Conservation (phyloP, 37 sponge, comb jelly and placozoan genomes). For the Chondrilla cf. caribensis region DNA sequence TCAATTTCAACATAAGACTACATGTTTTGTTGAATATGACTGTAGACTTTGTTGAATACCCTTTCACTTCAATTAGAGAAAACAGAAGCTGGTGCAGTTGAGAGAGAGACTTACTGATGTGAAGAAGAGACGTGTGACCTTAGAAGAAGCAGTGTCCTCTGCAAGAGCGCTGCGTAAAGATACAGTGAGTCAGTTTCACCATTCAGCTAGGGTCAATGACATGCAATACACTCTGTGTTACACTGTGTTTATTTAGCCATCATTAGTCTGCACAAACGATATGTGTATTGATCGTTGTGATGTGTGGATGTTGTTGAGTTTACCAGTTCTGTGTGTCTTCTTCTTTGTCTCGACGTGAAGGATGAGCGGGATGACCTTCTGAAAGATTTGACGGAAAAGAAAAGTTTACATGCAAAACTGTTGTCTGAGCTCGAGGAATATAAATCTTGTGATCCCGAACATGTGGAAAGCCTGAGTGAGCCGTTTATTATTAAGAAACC, state of each 20-base stretch:
- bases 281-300: no score
- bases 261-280: no score
- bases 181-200: conserved; percentile 35
- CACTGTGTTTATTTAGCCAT: no score
- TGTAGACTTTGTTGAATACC: background rate
- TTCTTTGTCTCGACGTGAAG: no score
- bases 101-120: conserved; percentile 28
- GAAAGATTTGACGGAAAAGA: conserved; percentile 53
- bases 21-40: background rate
- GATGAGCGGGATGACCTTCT: conserved; percentile 54
- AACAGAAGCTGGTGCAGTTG: conserved; percentile 34
- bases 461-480: conserved; percentile 50
- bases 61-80: no score
- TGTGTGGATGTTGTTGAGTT: no score
- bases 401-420: conserved; percentile 29
- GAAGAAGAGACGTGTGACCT: conserved; percentile 18
- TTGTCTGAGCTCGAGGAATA: conserved; percentile 65
- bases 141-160: conserved; percentile 34
- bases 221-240: no score
- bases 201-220: no score
- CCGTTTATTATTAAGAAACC: background rate
- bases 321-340: no score
- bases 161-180: conserved; percentile 55
- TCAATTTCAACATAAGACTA: background rate
- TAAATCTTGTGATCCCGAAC: conserved; percentile 83